Evolutionary conservation across 2,888 invertebrate genomes (phyloP), one percentile per base, ranked within the genome.

Genomic region (Tenthredo livida): DNA sequence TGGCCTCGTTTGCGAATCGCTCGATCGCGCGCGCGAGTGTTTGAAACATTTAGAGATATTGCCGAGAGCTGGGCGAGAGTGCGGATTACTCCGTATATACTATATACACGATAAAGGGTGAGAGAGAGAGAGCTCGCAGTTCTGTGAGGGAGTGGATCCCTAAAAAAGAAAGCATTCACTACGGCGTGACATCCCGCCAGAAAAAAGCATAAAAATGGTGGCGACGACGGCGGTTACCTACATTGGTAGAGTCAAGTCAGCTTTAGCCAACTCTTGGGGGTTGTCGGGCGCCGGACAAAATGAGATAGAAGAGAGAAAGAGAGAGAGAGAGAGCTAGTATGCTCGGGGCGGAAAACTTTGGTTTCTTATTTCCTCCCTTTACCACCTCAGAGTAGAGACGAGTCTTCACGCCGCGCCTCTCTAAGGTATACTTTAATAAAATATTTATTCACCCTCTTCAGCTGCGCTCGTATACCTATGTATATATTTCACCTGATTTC

Each of bases 171-270:
- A 77, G 54, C 77, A 29, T 50, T 77, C 77, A 29, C 50, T 33
- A 77, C 77, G n/a, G 50, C 77, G 77, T 77, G 77, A 77, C 77
- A 54, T 77, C 29, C 33, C 77, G 77, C 25, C 15, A 77, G 77
- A 77, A 77, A 77, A 50, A 54, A 25, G 29, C 54, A 77, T 77
- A 77, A 77, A 77, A 77, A 54, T 77, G 50, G 77, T 33, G 33
- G 50, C 50, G 77, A 77, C 77, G 77, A 77, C 77, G 77, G 77
- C 50, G 77, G 77, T 77, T 77, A 77, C 77, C 67, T 67, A 67
- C 33, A 77, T 77, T 17, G 50, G 50, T 54, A 15, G 77, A 50
- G 77, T 77, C 77, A 54, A 77, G 77, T 77, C 77, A 77, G 54
- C 50, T 77, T 77, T 77, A 54, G 77, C 77, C 50, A 54, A 29